phyloP scores from a whole-genome alignment of 2,797 vertebrate genomes.

The Scleropages formosus region DNA sequence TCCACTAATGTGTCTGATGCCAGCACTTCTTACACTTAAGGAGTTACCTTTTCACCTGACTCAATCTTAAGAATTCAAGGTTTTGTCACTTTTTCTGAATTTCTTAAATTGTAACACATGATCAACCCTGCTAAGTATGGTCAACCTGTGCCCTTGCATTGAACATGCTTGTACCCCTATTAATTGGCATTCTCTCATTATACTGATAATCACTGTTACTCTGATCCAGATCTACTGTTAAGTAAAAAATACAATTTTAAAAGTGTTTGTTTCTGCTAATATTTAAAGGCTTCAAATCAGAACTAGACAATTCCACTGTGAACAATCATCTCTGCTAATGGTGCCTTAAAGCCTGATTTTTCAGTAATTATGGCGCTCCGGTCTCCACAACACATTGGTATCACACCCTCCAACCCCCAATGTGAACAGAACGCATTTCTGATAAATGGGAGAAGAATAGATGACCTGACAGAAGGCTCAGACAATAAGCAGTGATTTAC shows the following conservation, averaged over 20 bases:
- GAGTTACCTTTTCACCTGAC: no score
- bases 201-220: no score
- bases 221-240: neutral
- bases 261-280: neutral
- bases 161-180: no score
- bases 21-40: no score
- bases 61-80: no score
- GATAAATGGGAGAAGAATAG: conserved; percentile 95
- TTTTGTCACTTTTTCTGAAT: no score
- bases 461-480: conserved; percentile 93
- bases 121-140: no score
- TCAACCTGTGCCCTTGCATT: no score
- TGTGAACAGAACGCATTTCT: conserved; percentile 79
- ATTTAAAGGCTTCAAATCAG: neutral
- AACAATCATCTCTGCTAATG: neutral
- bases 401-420: conserved; percentile 40
- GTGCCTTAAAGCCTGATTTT: conserved; percentile 11
- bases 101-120: no score
- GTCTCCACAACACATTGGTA: conserved; percentile 5
- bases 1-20: no score
- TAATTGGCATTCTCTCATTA: no score
- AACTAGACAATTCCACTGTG: neutral
- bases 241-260: neutral
- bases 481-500: conserved; percentile 98
- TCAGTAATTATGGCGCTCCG: conserved; percentile 18